A percentile compares a stretch with the other conserved stretches of the same genome.
phyloP scores from a whole-genome alignment of 2,797 vertebrate species.

The Enoplosus armatus region DNA sequence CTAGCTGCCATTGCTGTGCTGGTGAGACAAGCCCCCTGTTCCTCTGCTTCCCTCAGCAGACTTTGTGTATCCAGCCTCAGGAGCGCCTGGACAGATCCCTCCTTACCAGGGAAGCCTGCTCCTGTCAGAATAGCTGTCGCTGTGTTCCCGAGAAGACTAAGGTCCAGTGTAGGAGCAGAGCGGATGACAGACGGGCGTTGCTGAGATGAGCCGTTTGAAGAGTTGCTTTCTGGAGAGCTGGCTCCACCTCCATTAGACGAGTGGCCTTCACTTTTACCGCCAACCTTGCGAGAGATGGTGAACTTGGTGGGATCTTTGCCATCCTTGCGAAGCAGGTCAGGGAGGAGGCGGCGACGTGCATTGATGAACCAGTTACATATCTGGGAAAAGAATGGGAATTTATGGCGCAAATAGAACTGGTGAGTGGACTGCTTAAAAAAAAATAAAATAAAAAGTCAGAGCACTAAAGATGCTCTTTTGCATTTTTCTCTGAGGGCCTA shows the following conservation, averaged over 20 bases:
- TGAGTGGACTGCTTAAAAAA: neutral
- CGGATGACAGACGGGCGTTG: slow-evolving; percentile 82
- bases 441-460: too few relatives aligned
- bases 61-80: slow-evolving; percentile 82
- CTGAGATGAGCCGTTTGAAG: slow-evolving; percentile 31
- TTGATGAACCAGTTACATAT: slow-evolving; percentile 99
- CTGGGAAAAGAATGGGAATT: slow-evolving; percentile 72
- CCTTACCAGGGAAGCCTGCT: slow-evolving; percentile 77
- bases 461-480: too few relatives aligned
- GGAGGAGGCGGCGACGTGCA: slow-evolving; percentile 93
- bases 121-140: slow-evolving; percentile 86
- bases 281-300: slow-evolving; percentile 94
- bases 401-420: slow-evolving; percentile 1
- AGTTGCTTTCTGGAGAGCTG: slow-evolving; percentile 76
- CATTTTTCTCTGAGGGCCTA: too few relatives aligned
- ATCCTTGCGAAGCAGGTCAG: slow-evolving; percentile 94
- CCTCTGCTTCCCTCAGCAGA: slow-evolving; percentile 77
- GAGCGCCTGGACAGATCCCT: slow-evolving; percentile 82
- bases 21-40: slow-evolving; percentile 56
- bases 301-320: slow-evolving; percentile 97
- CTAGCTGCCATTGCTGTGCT: slow-evolving; percentile 82
- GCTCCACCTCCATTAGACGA: slow-evolving; percentile 49
- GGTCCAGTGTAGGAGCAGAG: slow-evolving; percentile 86
- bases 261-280: slow-evolving; percentile 83
- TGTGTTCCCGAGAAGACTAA: slow-evolving; percentile 89